Conservation (phyloP, 2,113 vertebrate genomes). For the Sinocyclocheilus rhinocerous region DNA sequence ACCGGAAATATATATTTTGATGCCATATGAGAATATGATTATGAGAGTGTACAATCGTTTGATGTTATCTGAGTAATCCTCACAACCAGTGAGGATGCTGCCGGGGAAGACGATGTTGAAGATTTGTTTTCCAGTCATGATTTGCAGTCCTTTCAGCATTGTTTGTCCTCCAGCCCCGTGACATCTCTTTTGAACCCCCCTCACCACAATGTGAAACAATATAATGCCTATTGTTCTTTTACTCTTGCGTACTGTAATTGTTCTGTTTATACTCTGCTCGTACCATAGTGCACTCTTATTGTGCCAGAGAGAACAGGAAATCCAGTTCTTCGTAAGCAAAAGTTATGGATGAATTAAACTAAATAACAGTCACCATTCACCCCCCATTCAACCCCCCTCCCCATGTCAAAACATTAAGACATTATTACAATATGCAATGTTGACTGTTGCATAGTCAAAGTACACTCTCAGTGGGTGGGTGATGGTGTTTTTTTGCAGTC, state of each 20-base stretch:
- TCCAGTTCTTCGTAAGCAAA: background rate
- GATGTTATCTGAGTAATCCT: background rate
- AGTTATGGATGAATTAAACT: background rate
- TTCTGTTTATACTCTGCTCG: background rate
- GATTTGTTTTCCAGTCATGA: constrained; percentile 40
- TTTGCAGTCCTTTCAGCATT: constrained; percentile 40
- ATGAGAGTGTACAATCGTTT: constrained; percentile 25
- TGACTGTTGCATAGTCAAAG: constrained; percentile 45
- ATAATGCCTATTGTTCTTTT: constrained; percentile 18
- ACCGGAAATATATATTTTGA: constrained; percentile 23
- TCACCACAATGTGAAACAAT: background rate
- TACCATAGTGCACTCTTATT: constrained; percentile 1
- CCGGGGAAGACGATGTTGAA: background rate
- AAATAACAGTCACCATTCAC: constrained; percentile 14
- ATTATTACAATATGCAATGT: constrained; percentile 31
- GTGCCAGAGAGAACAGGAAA: background rate
- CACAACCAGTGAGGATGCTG: background rate
- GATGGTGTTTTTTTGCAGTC: constrained; percentile 19
- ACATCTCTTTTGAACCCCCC: background rate
- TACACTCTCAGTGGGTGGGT: constrained; percentile 25
- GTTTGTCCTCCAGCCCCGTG: constrained; percentile 36
- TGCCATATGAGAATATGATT: background rate
- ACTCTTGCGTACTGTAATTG: constrained; percentile 21
- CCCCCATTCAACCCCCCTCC: background rate
- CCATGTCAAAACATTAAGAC: background rate